Evolutionary conservation across 2,888 invertebrate species (phyloP), one percentile per base, ranked within the genome.

Genomic region (Nymphalis urticae): DNA sequence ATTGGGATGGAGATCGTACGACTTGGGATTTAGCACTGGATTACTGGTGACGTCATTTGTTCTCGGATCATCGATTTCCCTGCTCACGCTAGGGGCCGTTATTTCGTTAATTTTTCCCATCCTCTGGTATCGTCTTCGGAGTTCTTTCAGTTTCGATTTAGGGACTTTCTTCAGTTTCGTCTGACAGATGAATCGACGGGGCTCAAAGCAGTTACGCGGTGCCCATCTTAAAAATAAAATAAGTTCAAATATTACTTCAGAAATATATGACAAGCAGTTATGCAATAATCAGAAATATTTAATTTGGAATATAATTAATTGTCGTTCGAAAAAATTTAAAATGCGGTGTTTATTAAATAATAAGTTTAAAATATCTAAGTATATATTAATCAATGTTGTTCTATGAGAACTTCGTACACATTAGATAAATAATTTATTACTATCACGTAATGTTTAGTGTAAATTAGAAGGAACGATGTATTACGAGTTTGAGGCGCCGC

Each of bases 171-270:
- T 90, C 7, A 95, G 86, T 79, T 93, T 94, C 19, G 94, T 94
- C 83, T 96, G 95, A 85, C 96, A 96, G 80, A 96, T 94, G 88
- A 93, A 96, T 80, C 95, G 94, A 72, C 94, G 95, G 17, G 88
- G 85, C 72, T 95, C 93, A 69, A 94, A 83, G 86, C 96, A 96
- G 79, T 91, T 94, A 58, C 93, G 91, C 1, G 95, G 93, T 62
- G 93, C 93, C 96, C 96, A 96, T 80, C 95, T 95, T 88, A 90
- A 82, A 64, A 56, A n/a, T 13, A 50, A 50, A 19, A 4, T 50
- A 19, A 50, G 13, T 42, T 42, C 19, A 50, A 50, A 36, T 36
- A n/a, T 36, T 17, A 36, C 19, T 58, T 17, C 27, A 51, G 7
- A n/a, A 27, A 59, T 32, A 51, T 50, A 24, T 58, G 51, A 21